phyloP scores from a whole-genome alignment of 2,888 invertebrate genomes.

The Melanargia galathea region DNA sequence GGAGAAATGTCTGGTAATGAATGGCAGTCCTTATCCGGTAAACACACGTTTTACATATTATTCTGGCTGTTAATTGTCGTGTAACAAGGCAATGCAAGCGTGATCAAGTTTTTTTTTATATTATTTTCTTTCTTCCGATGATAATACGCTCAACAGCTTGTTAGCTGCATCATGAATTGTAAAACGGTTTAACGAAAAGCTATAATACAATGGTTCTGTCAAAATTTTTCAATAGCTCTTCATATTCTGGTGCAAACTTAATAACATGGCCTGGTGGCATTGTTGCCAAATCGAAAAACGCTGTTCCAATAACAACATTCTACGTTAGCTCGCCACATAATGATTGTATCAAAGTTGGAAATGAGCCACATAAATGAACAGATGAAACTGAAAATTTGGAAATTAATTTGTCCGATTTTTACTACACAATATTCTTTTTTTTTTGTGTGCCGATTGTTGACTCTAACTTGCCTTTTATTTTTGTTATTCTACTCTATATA shows the following conservation, averaged over 20 bases:
- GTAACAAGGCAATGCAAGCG: constrained; percentile 42
- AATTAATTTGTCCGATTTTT: too few species aligned
- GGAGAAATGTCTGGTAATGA: constrained; percentile 34
- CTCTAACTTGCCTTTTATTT: too few species aligned
- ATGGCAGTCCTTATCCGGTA: constrained; percentile 34
- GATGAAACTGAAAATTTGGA: too few species aligned
- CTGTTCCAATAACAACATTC: too few species aligned
- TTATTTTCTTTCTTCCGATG: constrained; percentile 45
- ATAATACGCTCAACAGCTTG: constrained; percentile 56
- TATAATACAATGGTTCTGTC: not conserved
- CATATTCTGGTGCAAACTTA: too few species aligned
- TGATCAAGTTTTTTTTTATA: constrained; percentile 41
- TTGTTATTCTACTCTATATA: too few species aligned
- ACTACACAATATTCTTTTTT: too few species aligned
- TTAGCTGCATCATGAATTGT: constrained; percentile 43
- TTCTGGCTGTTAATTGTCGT: constrained; percentile 41
- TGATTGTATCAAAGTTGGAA: too few species aligned
- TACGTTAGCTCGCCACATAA: too few species aligned
- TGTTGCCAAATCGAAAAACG: not conserved
- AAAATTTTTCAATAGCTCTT: not conserved
- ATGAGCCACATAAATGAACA: too few species aligned
- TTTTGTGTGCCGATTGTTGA: too few species aligned
- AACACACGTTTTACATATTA: constrained; percentile 36
- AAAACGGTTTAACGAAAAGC: not conserved
- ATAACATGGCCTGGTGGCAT: not conserved